Conservation (phyloP, 2,113 vertebrate species). For the Grantiella picta region DNA sequence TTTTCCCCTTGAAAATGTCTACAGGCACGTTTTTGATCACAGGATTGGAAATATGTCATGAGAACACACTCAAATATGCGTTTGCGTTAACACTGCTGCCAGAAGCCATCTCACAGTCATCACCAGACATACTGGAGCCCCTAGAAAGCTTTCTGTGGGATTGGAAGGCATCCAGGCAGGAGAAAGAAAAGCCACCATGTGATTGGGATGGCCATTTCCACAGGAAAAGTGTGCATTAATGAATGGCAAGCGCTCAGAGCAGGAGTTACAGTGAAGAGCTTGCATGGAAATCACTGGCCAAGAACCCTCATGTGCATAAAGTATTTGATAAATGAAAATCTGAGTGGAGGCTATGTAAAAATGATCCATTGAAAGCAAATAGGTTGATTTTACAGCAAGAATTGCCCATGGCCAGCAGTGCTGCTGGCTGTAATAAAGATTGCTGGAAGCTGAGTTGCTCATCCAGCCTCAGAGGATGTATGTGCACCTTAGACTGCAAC, state of each 20-base stretch:
- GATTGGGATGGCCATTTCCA: background rate
- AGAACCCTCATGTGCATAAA: background rate
- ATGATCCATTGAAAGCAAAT: background rate
- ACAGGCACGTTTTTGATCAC: constrained; percentile 23
- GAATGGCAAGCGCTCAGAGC: background rate
- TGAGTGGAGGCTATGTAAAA: background rate
- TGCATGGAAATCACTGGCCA: background rate
- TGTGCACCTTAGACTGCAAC: background rate
- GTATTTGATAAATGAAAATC: background rate
- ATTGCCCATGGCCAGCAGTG: background rate
- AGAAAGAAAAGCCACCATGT: constrained; percentile 16
- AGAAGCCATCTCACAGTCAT: constrained; percentile 58
- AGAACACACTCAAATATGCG: background rate
- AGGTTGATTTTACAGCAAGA: background rate
- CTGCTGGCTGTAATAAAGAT: background rate
- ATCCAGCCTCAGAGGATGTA: background rate
- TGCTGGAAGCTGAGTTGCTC: background rate
- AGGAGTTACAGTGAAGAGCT: background rate
- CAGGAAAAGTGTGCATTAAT: background rate
- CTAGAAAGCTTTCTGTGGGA: constrained; percentile 56
- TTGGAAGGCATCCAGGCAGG: constrained; percentile 28
- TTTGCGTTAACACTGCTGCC: constrained; percentile 31
- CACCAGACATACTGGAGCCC: constrained; percentile 59
- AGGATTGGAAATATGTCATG: constrained; percentile 20
- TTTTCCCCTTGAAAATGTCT: background rate